Percentiles rank a stretch among this genome's conserved stretches.
phyloP scores from a whole-genome alignment of 2,113 vertebrate genomes.

The Muntiacus reevesi region DNA sequence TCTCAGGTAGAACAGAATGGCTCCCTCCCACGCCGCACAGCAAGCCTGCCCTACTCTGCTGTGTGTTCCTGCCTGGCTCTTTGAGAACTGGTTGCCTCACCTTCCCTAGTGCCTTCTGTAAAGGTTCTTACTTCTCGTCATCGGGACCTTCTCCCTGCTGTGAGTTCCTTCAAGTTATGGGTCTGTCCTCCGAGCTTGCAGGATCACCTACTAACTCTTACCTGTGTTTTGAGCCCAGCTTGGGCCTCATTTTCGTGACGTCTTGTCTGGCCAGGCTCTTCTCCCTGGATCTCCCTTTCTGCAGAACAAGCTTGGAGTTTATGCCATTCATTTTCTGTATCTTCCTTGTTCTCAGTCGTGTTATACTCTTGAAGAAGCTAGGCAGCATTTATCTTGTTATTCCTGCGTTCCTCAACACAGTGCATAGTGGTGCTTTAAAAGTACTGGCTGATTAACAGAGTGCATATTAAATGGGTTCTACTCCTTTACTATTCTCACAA shows the following conservation, averaged over 20 bases:
- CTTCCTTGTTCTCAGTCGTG: neutral
- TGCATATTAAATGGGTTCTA: neutral
- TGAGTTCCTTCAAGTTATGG: neutral
- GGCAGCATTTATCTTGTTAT: neutral
- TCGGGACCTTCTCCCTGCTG: neutral
- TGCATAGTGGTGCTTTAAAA: neutral
- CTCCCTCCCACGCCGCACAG: neutral
- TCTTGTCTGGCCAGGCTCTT: neutral
- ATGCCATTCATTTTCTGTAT: neutral
- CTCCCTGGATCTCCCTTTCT: neutral
- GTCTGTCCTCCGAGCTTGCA: neutral
- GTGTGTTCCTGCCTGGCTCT: fast-evolving
- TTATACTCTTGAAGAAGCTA: neutral
- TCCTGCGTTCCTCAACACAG: neutral
- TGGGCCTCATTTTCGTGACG: neutral
- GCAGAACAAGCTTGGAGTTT: neutral
- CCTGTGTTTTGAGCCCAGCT: no score
- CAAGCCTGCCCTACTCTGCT: neutral
- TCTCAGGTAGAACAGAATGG: neutral
- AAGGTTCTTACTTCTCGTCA: neutral
- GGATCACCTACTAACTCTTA: neutral
- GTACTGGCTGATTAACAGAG: neutral
- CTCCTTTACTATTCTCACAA: neutral
- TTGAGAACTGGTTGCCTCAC: neutral
- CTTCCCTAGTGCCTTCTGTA: neutral